These are phyloP conservation scores for Sceliomorpha sp. DNA, from an alignment of 2,888 invertebrate species.

Conservation along the genomic window DNA sequence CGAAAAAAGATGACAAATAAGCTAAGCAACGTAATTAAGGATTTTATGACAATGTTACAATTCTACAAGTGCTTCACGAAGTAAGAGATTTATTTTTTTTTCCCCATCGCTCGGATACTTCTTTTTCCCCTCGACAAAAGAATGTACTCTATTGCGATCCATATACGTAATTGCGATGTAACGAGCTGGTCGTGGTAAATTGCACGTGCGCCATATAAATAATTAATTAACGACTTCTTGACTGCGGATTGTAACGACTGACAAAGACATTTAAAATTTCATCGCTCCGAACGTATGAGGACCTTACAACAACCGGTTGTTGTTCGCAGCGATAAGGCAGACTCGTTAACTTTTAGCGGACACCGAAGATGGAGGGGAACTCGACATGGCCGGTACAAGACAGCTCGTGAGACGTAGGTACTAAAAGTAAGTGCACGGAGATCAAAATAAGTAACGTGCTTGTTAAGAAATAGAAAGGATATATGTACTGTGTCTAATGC, in stretches of 20 bases:
- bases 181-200: slow-evolving; percentile 28
- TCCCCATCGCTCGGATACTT: neutral
- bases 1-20: neutral
- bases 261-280: slow-evolving; percentile 36
- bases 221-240: slow-evolving; percentile 23
- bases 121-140: slow-evolving; percentile 2
- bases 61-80: neutral
- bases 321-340: slow-evolving; percentile 30
- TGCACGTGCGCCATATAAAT: slow-evolving; percentile 17
- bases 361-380: slow-evolving; percentile 20
- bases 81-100: slow-evolving; percentile 8
- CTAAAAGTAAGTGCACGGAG: slow-evolving; percentile 25
- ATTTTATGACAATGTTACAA: slow-evolving; percentile 5
- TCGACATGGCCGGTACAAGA: slow-evolving; percentile 21
- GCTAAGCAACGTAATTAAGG: neutral
- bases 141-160: slow-evolving; percentile 2
- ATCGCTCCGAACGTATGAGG: slow-evolving; percentile 31
- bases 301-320: slow-evolving; percentile 42
- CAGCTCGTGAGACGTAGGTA: slow-evolving; percentile 22
- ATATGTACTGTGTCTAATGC: slow-evolving; percentile 1
- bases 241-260: slow-evolving; percentile 19
- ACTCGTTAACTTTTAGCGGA: slow-evolving; percentile 33
- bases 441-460: slow-evolving; percentile 21
- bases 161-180: slow-evolving; percentile 20
- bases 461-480: slow-evolving; percentile 39